Evolutionary conservation across 2,888 invertebrate genomes (phyloP).

Genomic region (Chymomyza amoena): DNA sequence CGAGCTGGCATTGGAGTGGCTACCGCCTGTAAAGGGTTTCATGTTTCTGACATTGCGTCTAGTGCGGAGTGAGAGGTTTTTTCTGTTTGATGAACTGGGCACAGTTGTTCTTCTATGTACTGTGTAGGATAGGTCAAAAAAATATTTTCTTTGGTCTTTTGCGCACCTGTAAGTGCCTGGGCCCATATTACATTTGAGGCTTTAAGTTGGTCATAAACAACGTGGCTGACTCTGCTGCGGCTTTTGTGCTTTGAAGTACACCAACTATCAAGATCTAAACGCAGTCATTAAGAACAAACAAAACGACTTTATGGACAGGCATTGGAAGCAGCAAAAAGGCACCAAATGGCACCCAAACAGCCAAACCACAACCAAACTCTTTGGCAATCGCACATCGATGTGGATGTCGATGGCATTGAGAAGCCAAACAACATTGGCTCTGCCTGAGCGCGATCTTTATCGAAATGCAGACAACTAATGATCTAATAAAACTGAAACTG

Average conservation of each 20-base stretch:
- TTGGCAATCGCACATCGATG: slow-evolving; percentile 59
- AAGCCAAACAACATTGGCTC: background rate
- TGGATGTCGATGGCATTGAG: slow-evolving; percentile 28
- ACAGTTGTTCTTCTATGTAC: slow-evolving; percentile 6
- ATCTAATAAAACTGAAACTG: slow-evolving; percentile 76
- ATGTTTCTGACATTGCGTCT: background rate
- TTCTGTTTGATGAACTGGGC: background rate
- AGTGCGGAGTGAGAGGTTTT: background rate
- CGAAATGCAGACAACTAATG: slow-evolving; percentile 76
- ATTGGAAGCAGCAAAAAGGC: slow-evolving; percentile 45
- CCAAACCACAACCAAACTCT: slow-evolving; percentile 36
- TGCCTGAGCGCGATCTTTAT: slow-evolving; percentile 69
- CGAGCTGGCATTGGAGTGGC: slow-evolving; percentile 29
- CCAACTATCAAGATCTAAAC: slow-evolving; percentile 75
- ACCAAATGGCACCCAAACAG: slow-evolving; percentile 32
- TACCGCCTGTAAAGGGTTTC: background rate
- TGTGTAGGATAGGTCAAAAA: slow-evolving; percentile 21
- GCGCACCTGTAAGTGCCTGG: slow-evolving; percentile 32
- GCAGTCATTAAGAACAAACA: slow-evolving; percentile 74
- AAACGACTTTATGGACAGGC: slow-evolving; percentile 72
- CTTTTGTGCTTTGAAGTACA: slow-evolving; percentile 63
- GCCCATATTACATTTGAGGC: slow-evolving; percentile 4
- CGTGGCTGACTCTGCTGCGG: slow-evolving; percentile 56
- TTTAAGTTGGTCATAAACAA: slow-evolving; percentile 57
- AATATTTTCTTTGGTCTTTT: slow-evolving; percentile 23